These are phyloP conservation scores for Excalfactoria chinensis DNA, from an alignment of 2,113 vertebrate species.

Conservation along the genomic window DNA sequence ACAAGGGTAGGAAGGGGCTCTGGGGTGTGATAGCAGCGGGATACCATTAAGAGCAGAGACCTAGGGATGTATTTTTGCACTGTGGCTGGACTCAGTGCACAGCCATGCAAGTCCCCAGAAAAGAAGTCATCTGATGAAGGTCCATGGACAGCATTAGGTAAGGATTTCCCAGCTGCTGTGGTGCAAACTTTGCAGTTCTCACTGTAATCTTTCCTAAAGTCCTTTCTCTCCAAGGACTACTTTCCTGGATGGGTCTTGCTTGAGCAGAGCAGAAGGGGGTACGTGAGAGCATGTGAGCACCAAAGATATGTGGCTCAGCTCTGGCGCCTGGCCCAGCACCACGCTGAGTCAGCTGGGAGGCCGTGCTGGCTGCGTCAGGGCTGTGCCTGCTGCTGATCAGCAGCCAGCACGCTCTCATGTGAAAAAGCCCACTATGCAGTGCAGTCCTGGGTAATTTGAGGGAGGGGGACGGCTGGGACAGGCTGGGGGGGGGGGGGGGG, in stretches of 20 bases:
- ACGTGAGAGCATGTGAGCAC: not conserved
- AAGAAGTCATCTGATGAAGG: fast-evolving
- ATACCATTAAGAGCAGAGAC: not conserved
- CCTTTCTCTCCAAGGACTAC: not conserved
- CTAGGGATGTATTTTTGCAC: not conserved
- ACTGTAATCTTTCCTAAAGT: fast-evolving
- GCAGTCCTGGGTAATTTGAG: fast-evolving
- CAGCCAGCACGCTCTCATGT: not conserved
- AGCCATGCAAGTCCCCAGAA: not conserved
- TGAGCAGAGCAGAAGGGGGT: not conserved
- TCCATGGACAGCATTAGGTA: not conserved
- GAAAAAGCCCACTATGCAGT: not conserved
- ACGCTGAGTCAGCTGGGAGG: constrained; percentile 33
- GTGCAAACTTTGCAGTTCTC: not conserved
- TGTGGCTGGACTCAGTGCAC: not conserved
- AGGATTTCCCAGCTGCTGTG: not conserved
- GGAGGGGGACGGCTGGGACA: not conserved
- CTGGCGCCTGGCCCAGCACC: not conserved
- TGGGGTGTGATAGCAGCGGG: fast-evolving
- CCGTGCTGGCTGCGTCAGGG: not conserved
- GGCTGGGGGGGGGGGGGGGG: not conserved
- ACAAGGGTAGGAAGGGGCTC: not conserved
- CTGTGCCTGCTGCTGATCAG: not conserved
- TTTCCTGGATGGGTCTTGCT: not conserved
- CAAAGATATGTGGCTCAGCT: not conserved